Conservation (phyloP, 1,140 invertebrate species). For the Megalonaias nervosa region DNA sequence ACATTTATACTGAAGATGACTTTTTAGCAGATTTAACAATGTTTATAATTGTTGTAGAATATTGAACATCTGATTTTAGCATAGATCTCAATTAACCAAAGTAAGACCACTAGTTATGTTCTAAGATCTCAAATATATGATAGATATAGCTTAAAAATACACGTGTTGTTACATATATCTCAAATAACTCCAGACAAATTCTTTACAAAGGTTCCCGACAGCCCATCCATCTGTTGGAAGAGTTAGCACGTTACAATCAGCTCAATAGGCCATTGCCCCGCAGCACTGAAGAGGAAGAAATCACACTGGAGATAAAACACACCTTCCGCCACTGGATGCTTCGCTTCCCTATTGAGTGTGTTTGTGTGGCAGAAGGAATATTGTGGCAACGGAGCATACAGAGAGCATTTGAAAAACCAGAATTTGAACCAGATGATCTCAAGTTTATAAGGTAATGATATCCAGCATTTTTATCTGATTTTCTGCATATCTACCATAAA, state of each 20-base stretch:
- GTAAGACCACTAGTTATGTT: no score
- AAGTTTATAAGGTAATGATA: slow-evolving; percentile 44
- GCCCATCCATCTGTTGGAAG: slow-evolving; percentile 62
- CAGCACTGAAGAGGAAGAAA: no score
- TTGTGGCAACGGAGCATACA: slow-evolving; percentile 60
- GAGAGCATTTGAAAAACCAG: slow-evolving; percentile 50
- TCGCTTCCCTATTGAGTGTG: slow-evolving; percentile 65
- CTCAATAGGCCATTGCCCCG: slow-evolving; percentile 1
- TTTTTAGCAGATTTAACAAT: no score
- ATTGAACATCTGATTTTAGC: no score
- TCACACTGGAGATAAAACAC: slow-evolving; percentile 7
- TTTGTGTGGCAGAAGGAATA: slow-evolving; percentile 63
- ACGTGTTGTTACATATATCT: neutral
- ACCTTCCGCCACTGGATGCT: slow-evolving; percentile 66
- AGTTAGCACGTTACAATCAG: slow-evolving; percentile 47
- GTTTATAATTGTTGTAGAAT: no score
- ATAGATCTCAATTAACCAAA: no score
- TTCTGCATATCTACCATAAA: no score
- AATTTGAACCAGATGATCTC: slow-evolving; percentile 51
- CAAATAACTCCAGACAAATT: neutral
- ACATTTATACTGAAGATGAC: no score
- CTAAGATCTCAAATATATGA: no score
- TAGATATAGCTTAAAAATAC: neutral
- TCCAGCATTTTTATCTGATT: neutral
- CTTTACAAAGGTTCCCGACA: slow-evolving; percentile 49